phyloP scores from a whole-genome alignment of 2,113 vertebrate species.

The Dipodomys ordii region DNA sequence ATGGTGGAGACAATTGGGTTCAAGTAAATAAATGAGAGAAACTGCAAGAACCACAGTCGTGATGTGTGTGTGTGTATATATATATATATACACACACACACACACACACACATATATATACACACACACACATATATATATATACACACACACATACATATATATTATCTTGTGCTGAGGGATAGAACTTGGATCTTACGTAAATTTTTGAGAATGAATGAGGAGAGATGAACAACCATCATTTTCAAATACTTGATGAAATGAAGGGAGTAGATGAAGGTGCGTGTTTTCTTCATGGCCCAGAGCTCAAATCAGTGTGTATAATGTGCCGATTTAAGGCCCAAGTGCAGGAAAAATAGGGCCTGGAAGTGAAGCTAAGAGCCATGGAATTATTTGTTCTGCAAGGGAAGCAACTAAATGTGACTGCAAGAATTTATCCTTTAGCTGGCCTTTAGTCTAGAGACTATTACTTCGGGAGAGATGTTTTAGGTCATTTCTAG shows the following conservation, averaged over 20 bases:
- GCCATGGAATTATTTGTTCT: background rate
- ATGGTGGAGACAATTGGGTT: slow-evolving; percentile 54
- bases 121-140: too few relatives aligned
- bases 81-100: too few relatives aligned
- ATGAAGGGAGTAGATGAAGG: slow-evolving; percentile 16
- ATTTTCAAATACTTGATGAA: slow-evolving; percentile 4
- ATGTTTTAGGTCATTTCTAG: background rate
- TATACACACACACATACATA: too few relatives aligned
- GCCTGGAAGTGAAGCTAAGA: background rate
- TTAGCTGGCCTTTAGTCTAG: background rate
- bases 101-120: too few relatives aligned
- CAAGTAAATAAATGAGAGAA: slow-evolving; percentile 58
- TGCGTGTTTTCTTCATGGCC: background rate
- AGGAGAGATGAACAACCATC: slow-evolving; percentile 8
- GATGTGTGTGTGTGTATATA: background rate
- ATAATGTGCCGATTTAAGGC: background rate
- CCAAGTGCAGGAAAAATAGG: background rate
- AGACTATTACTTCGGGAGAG: background rate
- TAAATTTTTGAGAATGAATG: slow-evolving; percentile 54
- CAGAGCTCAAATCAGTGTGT: slow-evolving; percentile 19
- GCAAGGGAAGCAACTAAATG: background rate
- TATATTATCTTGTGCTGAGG: background rate
- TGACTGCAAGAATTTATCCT: background rate
- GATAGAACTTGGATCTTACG: slow-evolving; percentile 33
- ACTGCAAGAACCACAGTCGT: slow-evolving; percentile 35